phyloP scores from a whole-genome alignment of 2,888 invertebrate species.

The Zygaena filipendulae region DNA sequence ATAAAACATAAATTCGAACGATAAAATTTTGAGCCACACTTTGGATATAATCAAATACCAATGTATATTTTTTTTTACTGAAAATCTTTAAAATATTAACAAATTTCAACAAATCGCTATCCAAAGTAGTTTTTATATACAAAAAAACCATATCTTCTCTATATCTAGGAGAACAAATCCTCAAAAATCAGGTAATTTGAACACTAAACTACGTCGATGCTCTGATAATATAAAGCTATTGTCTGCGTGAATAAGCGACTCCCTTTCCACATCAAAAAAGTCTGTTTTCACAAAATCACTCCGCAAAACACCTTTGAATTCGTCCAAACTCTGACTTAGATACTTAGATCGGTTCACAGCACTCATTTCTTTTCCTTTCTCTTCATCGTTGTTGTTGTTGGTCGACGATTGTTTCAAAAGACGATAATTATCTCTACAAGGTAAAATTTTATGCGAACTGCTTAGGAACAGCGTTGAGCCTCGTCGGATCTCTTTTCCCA shows the following conservation, averaged over 20 bases:
- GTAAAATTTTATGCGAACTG: conserved; percentile 69
- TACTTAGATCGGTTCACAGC: conserved; percentile 26
- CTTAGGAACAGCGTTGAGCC: conserved; percentile 71
- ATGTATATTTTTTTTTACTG: too few relatives aligned
- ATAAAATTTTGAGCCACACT: too few relatives aligned
- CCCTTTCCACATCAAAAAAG: conserved; percentile 39
- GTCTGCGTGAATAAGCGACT: conserved; percentile 44
- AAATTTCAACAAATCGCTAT: too few relatives aligned
- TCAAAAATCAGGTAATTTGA: conserved; percentile 29
- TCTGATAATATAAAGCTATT: conserved; percentile 52
- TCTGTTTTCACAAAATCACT: conserved; percentile 40
- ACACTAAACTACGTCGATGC: conserved; percentile 32
- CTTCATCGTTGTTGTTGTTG: conserved; percentile 11
- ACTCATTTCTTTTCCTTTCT: conserved; percentile 31
- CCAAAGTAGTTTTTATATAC: too few relatives aligned
- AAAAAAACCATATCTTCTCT: too few relatives aligned
- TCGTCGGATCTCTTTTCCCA: conserved; percentile 76
- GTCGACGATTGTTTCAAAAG: conserved; percentile 23
- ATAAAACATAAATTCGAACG: too few relatives aligned
- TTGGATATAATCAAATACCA: too few relatives aligned
- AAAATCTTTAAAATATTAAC: too few relatives aligned
- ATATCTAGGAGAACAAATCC: too few relatives aligned
- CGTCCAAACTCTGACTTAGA: conserved; percentile 34
- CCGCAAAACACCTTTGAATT: conserved; percentile 31
- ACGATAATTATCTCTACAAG: conserved; percentile 65